phyloP scores from a whole-genome alignment of 53 echinoderm and acorn worm genomes.

The Antedon mediterranea region DNA sequence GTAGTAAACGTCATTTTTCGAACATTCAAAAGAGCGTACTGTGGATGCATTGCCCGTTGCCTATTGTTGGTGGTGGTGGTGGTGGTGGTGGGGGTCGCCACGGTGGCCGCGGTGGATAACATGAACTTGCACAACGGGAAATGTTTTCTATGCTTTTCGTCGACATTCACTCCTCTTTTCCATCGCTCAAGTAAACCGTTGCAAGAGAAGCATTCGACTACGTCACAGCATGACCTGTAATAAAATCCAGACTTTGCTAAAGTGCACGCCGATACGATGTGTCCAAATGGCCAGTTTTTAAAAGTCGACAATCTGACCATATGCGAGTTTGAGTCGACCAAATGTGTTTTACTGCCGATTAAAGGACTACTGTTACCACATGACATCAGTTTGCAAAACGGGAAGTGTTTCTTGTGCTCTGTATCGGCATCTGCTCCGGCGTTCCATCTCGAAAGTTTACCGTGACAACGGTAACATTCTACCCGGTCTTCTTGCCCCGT shows the following conservation, averaged over 20 bases:
- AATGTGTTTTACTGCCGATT: too few species aligned
- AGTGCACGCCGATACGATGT: conserved; percentile 9
- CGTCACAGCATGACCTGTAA: conserved; percentile 26
- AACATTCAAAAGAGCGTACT: conserved; percentile 27
- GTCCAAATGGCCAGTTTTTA: conserved; percentile 30
- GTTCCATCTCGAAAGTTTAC: conserved; percentile 44
- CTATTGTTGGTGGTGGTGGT: neutral
- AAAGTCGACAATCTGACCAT: conserved; percentile 25
- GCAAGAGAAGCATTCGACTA: conserved; percentile 40
- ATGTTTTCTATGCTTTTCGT: too few species aligned
- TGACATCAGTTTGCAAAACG: too few species aligned
- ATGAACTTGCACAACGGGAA: too few species aligned
- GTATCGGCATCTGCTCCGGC: conserved; percentile 42
- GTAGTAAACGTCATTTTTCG: conserved; percentile 43
- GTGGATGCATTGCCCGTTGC: conserved; percentile 44
- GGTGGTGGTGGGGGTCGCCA: too few species aligned
- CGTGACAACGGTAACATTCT: conserved; percentile 50
- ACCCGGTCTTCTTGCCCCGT: conserved; percentile 29
- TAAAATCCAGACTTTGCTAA: conserved; percentile 73
- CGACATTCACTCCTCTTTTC: too few species aligned
- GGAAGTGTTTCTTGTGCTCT: conserved; percentile 55
- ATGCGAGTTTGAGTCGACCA: too few species aligned
- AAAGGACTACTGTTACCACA: too few species aligned
- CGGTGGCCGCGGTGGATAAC: too few species aligned
- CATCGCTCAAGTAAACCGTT: conserved; percentile 24